A percentile compares a stretch with the other conserved stretches of the same genome.
These are phyloP conservation scores for Typhlomys cinereus DNA, from an alignment of 2,113 vertebrate species.

Conservation along the genomic window DNA sequence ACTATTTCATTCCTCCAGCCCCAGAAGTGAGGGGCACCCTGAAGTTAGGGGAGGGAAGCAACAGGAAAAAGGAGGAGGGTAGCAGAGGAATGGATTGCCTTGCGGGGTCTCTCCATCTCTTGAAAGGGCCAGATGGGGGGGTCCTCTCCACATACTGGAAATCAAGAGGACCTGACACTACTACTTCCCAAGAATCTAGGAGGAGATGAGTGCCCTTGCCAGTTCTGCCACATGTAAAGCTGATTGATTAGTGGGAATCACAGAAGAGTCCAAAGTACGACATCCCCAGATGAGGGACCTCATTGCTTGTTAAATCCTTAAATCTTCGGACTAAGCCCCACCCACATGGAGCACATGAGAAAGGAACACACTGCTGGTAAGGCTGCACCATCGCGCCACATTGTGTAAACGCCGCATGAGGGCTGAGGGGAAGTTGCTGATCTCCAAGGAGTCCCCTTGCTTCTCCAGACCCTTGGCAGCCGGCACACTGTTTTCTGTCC, in stretches of 20 bases:
- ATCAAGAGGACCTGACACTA: not conserved
- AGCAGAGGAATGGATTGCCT: not conserved
- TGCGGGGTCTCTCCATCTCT: not conserved
- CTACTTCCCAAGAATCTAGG: not conserved
- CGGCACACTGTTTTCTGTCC: not conserved
- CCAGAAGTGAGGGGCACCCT: not conserved
- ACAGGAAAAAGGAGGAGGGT: conserved; percentile 4
- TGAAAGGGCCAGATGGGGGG: not conserved
- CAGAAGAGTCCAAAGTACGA: not conserved
- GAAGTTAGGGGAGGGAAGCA: not conserved
- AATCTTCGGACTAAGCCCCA: too few relatives aligned
- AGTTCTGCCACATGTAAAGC: not conserved
- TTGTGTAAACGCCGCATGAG: not conserved
- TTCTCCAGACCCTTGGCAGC: not conserved
- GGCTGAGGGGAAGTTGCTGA: not conserved
- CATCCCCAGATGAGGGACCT: rapidly evolving
- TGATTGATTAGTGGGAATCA: not conserved
- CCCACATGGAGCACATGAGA: rapidly evolving
- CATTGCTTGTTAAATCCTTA: not conserved
- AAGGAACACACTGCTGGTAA: not conserved
- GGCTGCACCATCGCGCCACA: not conserved
- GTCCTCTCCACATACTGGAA: not conserved
- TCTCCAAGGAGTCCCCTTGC: not conserved
- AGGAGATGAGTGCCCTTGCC: not conserved
- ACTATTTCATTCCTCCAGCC: conserved; percentile 23